Percentiles rank a stretch among this genome's conserved stretches.
phyloP scores from a whole-genome alignment of 1,140 invertebrate genomes.

The Thaumatotibia leucotreta region DNA sequence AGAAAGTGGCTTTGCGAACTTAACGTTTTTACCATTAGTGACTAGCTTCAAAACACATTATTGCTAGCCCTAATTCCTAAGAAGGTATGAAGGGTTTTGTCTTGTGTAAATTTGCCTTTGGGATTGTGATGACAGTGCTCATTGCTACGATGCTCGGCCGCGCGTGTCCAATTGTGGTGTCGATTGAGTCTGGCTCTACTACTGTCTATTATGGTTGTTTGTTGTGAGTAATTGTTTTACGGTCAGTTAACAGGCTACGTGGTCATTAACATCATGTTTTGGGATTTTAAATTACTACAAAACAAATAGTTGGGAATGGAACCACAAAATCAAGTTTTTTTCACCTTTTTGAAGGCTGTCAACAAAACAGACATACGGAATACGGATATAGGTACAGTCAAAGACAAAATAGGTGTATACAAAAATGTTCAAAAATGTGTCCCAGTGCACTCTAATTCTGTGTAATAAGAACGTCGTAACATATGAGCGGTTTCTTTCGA shows the following conservation, averaged over 20 bases:
- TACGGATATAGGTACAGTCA: too few species aligned
- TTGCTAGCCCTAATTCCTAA: not conserved
- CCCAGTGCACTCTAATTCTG: too few species aligned
- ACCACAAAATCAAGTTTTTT: not conserved
- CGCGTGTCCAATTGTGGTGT: not conserved
- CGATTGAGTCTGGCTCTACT: not conserved
- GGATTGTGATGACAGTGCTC: not conserved
- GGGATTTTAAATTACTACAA: not conserved
- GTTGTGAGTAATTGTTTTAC: not conserved
- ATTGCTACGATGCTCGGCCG: not conserved
- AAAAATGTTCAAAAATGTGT: too few species aligned
- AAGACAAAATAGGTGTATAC: too few species aligned
- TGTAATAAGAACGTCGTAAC: too few species aligned
- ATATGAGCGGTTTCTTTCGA: too few species aligned
- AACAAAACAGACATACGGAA: too few species aligned
- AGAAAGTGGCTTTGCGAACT: too few species aligned
- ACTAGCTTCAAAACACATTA: not conserved
- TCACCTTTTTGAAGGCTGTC: too few species aligned
- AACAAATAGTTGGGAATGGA: not conserved
- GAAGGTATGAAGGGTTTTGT: not conserved
- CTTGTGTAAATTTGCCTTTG: conserved; percentile 7
- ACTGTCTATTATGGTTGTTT: not conserved
- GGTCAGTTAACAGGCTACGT: not conserved
- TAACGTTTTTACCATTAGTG: not conserved
- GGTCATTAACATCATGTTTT: not conserved